These are phyloP conservation scores for Melanostoma scalare DNA, from an alignment of 2,888 invertebrate genomes.

Conservation along the genomic window DNA sequence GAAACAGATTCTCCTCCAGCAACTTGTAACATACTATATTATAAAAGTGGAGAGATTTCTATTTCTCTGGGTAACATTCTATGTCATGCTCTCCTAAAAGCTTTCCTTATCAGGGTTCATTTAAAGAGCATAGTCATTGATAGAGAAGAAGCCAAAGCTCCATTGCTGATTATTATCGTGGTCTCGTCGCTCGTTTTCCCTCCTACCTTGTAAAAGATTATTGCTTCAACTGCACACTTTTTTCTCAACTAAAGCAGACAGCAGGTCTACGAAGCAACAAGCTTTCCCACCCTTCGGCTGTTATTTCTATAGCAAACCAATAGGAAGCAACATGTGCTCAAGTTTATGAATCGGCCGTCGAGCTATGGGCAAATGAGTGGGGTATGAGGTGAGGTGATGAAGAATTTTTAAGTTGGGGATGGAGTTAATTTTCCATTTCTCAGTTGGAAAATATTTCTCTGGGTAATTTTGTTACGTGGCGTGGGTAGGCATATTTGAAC, in stretches of 20 bases:
- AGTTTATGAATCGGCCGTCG: conserved; percentile 7
- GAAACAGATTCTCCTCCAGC: too few species aligned
- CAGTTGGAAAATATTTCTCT: conserved; percentile 11
- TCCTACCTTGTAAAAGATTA: neutral
- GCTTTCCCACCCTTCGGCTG: conserved; percentile 25
- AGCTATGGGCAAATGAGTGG: conserved; percentile 10
- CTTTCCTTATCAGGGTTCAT: conserved; percentile 37
- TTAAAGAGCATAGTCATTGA: neutral
- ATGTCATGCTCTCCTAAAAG: conserved; percentile 4
- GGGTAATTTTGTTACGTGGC: too few species aligned
- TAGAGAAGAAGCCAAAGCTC: neutral
- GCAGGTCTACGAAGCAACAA: conserved; percentile 62
- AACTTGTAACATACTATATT: too few species aligned
- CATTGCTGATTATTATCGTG: neutral
- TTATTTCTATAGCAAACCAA: neutral
- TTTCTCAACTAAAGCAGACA: conserved; percentile 29
- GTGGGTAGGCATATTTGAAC: too few species aligned
- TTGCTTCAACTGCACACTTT: neutral
- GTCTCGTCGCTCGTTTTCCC: neutral
- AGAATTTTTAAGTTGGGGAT: conserved; percentile 7
- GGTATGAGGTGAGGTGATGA: neutral
- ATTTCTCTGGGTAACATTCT: neutral
- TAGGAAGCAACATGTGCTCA: conserved; percentile 63
- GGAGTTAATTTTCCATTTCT: neutral
- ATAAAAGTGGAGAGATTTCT: conserved; percentile 29